A percentile compares a stretch with the other conserved stretches of the same genome.
Evolutionary conservation across 2,888 invertebrate genomes (phyloP).

Genomic region (Plebejus anna): DNA sequence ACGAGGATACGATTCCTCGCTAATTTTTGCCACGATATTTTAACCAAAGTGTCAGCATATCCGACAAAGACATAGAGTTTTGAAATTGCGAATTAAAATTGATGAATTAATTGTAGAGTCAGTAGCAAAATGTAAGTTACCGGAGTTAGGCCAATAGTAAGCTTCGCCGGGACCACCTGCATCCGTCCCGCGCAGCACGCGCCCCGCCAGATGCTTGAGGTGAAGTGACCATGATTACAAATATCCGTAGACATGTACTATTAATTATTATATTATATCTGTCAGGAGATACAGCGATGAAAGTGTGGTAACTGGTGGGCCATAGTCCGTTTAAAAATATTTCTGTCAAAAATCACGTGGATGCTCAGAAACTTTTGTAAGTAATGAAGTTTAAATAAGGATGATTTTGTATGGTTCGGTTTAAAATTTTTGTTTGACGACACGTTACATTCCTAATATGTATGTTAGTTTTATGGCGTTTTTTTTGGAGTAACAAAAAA

Average conservation of each 20-base stretch:
- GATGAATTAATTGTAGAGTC: neutral
- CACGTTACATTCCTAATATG: neutral
- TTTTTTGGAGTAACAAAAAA: too few relatives aligned
- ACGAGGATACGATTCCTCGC: too few relatives aligned
- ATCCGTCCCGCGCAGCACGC: conserved; percentile 72
- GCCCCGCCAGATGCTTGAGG: conserved; percentile 55
- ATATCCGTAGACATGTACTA: neutral
- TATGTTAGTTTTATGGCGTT: too few relatives aligned
- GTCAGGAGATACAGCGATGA: too few relatives aligned
- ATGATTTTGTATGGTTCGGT: neutral
- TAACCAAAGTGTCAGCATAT: neutral
- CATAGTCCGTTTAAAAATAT: too few relatives aligned
- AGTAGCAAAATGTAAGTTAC: conserved; percentile 6
- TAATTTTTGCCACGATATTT: neutral
- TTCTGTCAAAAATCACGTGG: neutral
- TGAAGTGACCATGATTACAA: conserved; percentile 5
- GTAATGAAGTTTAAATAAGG: neutral
- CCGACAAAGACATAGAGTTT: neutral
- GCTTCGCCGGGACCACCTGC: conserved; percentile 58
- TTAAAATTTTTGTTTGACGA: neutral
- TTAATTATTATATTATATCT: neutral
- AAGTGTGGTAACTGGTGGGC: too few relatives aligned
- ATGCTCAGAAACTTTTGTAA: neutral
- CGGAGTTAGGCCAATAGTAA: conserved; percentile 46
- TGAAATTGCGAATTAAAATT: neutral